Evolutionary conservation across 2,888 invertebrate genomes (phyloP).

Genomic region (Drosophila antonietae): DNA sequence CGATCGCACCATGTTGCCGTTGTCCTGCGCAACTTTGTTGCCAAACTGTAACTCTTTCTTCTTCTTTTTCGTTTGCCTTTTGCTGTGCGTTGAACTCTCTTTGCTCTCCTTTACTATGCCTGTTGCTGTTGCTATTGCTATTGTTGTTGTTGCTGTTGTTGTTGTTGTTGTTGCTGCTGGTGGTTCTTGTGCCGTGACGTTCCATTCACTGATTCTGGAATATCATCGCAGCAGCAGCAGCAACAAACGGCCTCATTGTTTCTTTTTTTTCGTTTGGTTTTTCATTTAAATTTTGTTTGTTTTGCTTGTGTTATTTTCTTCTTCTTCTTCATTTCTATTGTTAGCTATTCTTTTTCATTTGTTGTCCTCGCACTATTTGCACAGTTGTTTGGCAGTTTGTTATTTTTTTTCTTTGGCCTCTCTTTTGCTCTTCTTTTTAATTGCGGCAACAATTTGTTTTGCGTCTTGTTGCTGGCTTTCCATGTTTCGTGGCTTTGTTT

Average conservation of each 20-base stretch:
- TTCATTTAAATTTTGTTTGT: slow-evolving; percentile 63
- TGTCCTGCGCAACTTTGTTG: slow-evolving; percentile 45
- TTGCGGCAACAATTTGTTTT: slow-evolving; percentile 24
- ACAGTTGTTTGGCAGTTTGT: slow-evolving; percentile 54
- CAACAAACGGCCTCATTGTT: slow-evolving; percentile 54
- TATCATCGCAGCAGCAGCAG: slow-evolving; percentile 43
- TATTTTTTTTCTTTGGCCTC: slow-evolving; percentile 8
- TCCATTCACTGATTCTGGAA: slow-evolving; percentile 72
- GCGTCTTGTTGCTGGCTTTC: slow-evolving; percentile 39
- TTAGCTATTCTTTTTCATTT: slow-evolving; percentile 28
- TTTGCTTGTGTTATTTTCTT: slow-evolving; percentile 4
- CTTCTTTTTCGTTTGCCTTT: background rate
- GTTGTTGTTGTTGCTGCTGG: slow-evolving; percentile 5
- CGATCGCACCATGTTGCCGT: slow-evolving; percentile 8
- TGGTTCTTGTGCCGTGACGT: slow-evolving; percentile 73
- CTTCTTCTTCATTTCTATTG: slow-evolving; percentile 18
- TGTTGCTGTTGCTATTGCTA: slow-evolving; percentile 14
- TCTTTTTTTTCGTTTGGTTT: slow-evolving; percentile 48
- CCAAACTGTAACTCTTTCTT: slow-evolving; percentile 30
- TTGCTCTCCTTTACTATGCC: slow-evolving; percentile 30
- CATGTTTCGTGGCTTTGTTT: slow-evolving; percentile 48
- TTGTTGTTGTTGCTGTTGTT: background rate
- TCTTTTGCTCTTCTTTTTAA: slow-evolving; percentile 23
- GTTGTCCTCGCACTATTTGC: slow-evolving; percentile 61
- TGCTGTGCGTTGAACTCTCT: slow-evolving; percentile 40